phyloP scores from a whole-genome alignment of 1,140 invertebrate species.

The Leptonema lineaticorne region DNA sequence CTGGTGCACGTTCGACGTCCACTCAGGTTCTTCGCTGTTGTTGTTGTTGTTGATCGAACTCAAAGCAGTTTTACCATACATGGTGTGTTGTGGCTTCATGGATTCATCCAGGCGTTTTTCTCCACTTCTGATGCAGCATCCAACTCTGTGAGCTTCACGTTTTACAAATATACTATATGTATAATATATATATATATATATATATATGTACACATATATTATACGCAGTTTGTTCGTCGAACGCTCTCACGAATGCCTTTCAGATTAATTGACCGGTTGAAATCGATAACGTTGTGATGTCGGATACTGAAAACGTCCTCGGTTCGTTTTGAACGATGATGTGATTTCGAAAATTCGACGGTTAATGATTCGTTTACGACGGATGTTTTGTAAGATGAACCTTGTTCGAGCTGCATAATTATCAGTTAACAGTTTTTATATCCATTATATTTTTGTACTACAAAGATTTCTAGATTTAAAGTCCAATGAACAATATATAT shows the following conservation, averaged over 20 bases:
- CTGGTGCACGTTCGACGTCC: not conserved
- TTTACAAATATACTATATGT: not conserved
- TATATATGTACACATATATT: no score
- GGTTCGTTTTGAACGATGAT: not conserved
- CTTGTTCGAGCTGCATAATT: no score
- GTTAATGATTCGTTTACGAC: no score
- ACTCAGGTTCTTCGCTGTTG: not conserved
- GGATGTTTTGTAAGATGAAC: no score
- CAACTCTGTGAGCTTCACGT: not conserved
- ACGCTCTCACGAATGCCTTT: constrained; percentile 15
- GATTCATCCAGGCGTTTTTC: constrained; percentile 3
- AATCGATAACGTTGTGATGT: constrained; percentile 3
- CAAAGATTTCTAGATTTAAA: not conserved
- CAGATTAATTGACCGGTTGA: constrained; percentile 16
- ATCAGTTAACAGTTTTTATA: no score
- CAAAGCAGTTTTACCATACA: constrained; percentile 5
- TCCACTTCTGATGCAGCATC: not conserved
- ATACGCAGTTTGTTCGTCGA: no score
- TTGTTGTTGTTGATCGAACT: not conserved
- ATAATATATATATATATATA: no score
- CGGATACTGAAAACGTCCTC: no score
- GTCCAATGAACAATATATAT: no score
- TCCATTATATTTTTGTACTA: no score
- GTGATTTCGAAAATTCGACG: not conserved
- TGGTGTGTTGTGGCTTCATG: not conserved